Percentiles rank a stretch among this genome's conserved stretches.
Evolutionary conservation across 2,797 vertebrate genomes (phyloP).

Genomic region (Sebastes nivosus): DNA sequence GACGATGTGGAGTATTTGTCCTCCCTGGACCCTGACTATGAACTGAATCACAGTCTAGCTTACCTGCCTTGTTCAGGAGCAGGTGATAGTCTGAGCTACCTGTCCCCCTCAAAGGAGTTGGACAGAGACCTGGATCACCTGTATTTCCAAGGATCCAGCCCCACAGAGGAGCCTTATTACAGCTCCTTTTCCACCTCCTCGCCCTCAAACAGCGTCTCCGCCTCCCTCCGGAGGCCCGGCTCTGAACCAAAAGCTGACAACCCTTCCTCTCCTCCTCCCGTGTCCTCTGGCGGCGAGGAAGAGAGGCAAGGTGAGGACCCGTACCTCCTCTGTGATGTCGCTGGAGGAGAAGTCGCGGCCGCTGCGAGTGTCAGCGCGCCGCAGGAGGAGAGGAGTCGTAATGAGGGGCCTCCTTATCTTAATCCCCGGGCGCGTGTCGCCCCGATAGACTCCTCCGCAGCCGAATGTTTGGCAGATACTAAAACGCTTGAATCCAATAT

Average conservation of each 20-base stretch:
- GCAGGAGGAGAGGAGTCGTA: constrained; percentile 70
- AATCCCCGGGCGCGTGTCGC: constrained; percentile 84
- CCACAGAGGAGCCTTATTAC: constrained; percentile 18
- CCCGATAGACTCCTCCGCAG: constrained; percentile 80
- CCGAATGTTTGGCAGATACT: constrained; percentile 83
- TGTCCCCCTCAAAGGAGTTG: constrained; percentile 2
- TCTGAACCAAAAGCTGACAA: background rate
- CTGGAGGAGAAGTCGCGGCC: constrained; percentile 48
- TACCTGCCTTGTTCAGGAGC: background rate
- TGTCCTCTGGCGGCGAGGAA: constrained; percentile 10
- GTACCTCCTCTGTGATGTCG: constrained; percentile 73
- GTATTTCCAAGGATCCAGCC: constrained; percentile 3
- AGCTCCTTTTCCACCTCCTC: constrained; percentile 48
- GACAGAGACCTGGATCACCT: constrained; percentile 5
- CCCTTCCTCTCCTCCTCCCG: background rate
- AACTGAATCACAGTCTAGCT: background rate
- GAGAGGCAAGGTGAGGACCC: constrained; percentile 51
- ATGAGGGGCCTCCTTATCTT: constrained; percentile 85
- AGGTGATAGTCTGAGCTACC: background rate
- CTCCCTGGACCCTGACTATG: background rate
- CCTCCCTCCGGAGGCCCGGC: constrained; percentile 16
- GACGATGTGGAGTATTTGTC: background rate
- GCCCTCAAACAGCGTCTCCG: background rate
- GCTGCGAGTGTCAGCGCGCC: constrained; percentile 46
- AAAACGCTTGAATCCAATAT: constrained; percentile 86